Base-by-base conservation (phyloP, 2,797 vertebrate genomes). In the Perodicticus potto region DNA sequence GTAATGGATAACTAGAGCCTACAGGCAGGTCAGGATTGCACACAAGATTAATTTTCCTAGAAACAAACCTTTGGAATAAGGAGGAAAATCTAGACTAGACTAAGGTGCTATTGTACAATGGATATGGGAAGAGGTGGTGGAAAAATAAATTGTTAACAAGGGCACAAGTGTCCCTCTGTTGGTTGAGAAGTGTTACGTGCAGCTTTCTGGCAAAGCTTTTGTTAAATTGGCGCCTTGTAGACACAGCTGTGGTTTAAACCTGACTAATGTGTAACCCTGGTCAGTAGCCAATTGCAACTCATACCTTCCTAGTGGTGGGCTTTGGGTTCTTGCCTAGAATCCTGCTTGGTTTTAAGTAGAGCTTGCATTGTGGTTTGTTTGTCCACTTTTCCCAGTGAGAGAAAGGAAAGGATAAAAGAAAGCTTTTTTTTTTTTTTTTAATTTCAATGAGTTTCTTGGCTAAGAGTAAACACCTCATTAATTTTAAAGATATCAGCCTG, bases 381-480 rank as follows among this genome's bases (percentile, higher is more conserved):
- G 91, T 96, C 96, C 89, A 92, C 65, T 32, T 73, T 86, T 89
- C 65, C 45, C 5, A 94, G 82, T 0, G 2, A 88, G 80, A 65
- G 73, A 76, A 81, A 59, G 34, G 63, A 7, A 43, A 29, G 12
- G 20, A 16, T 19, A 67, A 77, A 93, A 84, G 53, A 74, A 85
- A 96, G 78, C 80, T n/a, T n/a, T 92, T 92, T 97, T 89, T 96
- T 61, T 27, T 59, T 80, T 76, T 45, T 67, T 43, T 1, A 93
- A 96, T 97, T 98, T 97, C 95, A 96, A 97, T 97, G 97, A 97
- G 97, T 97, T 98, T 97, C 98, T 98, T 98, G 97, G 97, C 97
- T 96, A 95, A 97, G 97, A 98, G 98, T 97, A 98, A 98, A 98
- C 98, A 98, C 97, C 96, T 98, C 98, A 98, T 98, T 98, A 98